Evolutionary conservation across 2,888 invertebrate species (phyloP).

Genomic region (Xestia xanthographa): DNA sequence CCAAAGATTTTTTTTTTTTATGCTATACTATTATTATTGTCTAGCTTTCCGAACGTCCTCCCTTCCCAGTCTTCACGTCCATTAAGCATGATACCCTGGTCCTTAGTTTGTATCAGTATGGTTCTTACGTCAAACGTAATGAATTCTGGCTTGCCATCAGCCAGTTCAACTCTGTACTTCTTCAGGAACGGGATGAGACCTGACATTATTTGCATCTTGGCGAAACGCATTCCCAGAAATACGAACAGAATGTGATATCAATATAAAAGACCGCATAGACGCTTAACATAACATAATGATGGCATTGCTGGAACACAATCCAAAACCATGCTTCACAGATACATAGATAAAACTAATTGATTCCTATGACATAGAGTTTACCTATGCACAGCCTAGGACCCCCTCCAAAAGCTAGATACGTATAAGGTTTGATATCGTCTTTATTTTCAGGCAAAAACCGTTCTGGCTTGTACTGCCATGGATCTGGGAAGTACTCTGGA

Average conservation of each 20-base stretch:
- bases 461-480: conserved; percentile 75
- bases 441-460: conserved; percentile 73
- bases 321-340: not conserved
- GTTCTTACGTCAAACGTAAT: conserved; percentile 1
- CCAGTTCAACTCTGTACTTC: conserved; percentile 69
- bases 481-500: conserved; percentile 74
- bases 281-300: not conserved
- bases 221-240: conserved; percentile 44
- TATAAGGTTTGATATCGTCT: conserved; percentile 70
- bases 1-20: not conserved
- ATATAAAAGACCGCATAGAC: not conserved
- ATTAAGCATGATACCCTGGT: conserved; percentile 12
- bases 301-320: not conserved
- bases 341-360: not conserved
- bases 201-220: conserved; percentile 73
- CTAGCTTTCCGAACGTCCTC: not conserved
- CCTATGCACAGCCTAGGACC: conserved; percentile 79
- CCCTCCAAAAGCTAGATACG: conserved; percentile 78
- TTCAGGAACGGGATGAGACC: conserved; percentile 73
- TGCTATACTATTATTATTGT: not conserved
- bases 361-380: conserved; percentile 50
- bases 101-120: not conserved
- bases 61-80: not conserved
- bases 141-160: conserved; percentile 59
- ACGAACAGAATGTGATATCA: not conserved